Conservation (phyloP, 2,113 vertebrate genomes). For the Hypanus sabinus region DNA sequence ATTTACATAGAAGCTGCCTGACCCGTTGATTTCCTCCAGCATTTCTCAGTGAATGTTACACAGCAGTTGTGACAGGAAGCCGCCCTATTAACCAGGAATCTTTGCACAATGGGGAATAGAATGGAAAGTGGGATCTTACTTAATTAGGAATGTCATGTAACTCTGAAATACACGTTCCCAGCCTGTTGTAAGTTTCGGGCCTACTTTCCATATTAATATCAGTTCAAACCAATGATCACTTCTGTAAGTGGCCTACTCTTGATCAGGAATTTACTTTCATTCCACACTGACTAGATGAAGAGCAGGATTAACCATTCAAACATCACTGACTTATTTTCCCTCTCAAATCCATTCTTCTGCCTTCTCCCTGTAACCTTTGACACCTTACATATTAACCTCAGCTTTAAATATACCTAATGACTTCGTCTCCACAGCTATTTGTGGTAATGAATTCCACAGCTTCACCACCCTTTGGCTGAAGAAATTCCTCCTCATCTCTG, state of each 20-base stretch:
- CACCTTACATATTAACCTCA: no score
- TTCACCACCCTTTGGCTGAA: no score
- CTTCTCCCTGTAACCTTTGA: no score
- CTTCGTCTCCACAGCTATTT: no score
- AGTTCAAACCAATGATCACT: neutral
- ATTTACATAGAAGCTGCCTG: no score
- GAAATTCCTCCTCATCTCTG: no score
- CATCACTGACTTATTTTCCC: no score
- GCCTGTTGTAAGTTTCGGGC: neutral
- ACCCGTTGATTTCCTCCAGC: no score
- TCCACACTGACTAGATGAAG: neutral
- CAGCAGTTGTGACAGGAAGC: neutral
- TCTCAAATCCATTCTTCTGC: no score
- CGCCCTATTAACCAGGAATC: neutral
- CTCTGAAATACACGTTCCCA: neutral
- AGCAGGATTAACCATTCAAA: neutral
- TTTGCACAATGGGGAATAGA: neutral
- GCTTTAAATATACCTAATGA: no score
- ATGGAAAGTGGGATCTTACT: neutral
- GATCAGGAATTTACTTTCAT: neutral
- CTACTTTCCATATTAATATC: neutral
- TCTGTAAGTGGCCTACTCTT: neutral
- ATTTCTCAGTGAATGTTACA: neutral
- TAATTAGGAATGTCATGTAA: neutral
- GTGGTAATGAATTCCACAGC: no score